Conservation (phyloP, 1,140 invertebrate genomes). For the Ridgeia piscesae region DNA sequence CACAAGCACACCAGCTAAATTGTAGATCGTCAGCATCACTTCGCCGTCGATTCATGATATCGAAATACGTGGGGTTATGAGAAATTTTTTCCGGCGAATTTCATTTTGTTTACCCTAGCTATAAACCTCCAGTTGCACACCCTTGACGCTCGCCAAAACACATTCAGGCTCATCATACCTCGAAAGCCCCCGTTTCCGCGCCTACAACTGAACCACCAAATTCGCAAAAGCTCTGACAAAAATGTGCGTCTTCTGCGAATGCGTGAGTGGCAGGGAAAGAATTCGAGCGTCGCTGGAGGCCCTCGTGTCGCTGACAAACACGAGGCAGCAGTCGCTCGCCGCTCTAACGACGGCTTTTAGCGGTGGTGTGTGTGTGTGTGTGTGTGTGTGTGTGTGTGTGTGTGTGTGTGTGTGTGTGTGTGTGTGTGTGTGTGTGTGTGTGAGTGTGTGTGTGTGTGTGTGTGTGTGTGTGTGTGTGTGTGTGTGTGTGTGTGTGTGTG, state of each 20-base stretch:
- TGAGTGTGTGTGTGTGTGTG: conserved; percentile 7
- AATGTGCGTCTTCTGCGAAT: background rate
- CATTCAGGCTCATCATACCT: too few species aligned
- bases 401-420: too few species aligned
- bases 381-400: background rate
- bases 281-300: background rate
- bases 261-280: background rate
- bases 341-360: background rate
- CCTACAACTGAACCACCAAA: background rate
- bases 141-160: too few species aligned
- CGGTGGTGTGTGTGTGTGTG: background rate
- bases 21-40: too few species aligned
- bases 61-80: too few species aligned
- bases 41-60: too few species aligned
- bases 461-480: conserved; percentile 4
- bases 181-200: too few species aligned
- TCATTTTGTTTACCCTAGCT: too few species aligned
- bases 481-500: background rate
- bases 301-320: background rate
- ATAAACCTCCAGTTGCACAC: too few species aligned
- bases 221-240: background rate
- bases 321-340: background rate
- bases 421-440: too few species aligned
- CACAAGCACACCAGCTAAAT: background rate
- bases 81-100: too few species aligned